These are phyloP conservation scores for Polyergus mexicanus DNA, from an alignment of 1,140 invertebrate genomes.

Conservation along the genomic window DNA sequence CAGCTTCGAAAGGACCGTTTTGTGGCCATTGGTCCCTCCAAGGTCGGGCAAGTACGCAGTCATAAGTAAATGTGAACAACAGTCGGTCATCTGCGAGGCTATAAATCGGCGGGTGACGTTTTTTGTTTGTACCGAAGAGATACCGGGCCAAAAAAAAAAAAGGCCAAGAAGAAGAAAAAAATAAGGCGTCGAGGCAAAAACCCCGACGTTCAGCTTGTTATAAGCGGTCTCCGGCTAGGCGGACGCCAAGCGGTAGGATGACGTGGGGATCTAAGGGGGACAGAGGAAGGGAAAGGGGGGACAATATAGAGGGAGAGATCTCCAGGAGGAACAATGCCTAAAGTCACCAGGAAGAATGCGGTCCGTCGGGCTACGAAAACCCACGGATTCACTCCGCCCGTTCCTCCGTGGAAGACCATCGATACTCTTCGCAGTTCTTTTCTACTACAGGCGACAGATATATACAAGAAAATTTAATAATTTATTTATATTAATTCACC, in stretches of 20 bases:
- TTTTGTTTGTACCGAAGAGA: constrained; percentile 79
- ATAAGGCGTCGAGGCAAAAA: constrained; percentile 75
- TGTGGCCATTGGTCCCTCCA: constrained; percentile 63
- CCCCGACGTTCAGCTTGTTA: constrained; percentile 79
- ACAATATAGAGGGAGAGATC: constrained; percentile 53
- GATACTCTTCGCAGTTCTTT: constrained; percentile 65
- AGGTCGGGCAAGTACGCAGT: constrained; percentile 82
- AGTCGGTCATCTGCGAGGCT: constrained; percentile 84
- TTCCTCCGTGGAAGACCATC: constrained; percentile 62
- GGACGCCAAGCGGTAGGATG: constrained; percentile 60
- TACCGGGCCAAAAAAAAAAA: constrained; percentile 75
- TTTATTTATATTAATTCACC: too few relatives aligned
- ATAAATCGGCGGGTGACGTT: constrained; percentile 84
- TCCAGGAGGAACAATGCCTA: constrained; percentile 84
- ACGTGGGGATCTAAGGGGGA: constrained; percentile 56
- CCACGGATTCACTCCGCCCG: constrained; percentile 66
- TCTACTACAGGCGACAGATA: constrained; percentile 79
- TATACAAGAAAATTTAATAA: constrained; percentile 81
- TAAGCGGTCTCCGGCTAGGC: constrained; percentile 70
- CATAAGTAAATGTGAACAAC: constrained; percentile 80
- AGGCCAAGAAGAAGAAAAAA: constrained; percentile 63
- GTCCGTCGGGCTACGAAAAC: constrained; percentile 83
- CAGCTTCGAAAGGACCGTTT: constrained; percentile 23
- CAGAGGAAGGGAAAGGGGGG: constrained; percentile 67
- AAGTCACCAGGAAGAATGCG: constrained; percentile 85